A percentile compares a stretch with the other conserved stretches of the same genome.
Conservation (phyloP, 2,113 vertebrate genomes). For the Sturnus vulgaris region DNA sequence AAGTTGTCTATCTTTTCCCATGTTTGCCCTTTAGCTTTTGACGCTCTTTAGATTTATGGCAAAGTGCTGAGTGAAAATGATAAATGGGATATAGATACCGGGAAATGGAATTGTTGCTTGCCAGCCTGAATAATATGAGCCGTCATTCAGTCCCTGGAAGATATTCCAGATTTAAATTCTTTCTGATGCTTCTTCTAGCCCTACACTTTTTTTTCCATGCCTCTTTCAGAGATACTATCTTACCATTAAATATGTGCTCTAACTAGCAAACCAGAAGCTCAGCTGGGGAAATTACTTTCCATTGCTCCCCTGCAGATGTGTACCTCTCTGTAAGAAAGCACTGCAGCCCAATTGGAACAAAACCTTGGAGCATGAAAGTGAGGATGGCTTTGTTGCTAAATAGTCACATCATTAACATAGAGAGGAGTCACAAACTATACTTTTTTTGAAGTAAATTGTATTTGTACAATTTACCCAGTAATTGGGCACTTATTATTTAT, state of each 20-base stretch:
- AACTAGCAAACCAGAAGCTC: background rate
- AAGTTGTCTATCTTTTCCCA: background rate
- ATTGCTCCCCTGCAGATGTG: background rate
- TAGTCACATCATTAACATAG: background rate
- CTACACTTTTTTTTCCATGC: background rate
- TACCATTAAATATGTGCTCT: background rate
- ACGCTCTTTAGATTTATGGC: background rate
- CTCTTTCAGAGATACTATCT: background rate
- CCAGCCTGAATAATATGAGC: background rate
- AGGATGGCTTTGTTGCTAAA: background rate
- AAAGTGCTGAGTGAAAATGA: background rate
- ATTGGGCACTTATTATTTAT: background rate
- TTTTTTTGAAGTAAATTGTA: background rate
- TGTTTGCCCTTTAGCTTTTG: conserved; percentile 16
- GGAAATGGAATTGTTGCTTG: background rate
- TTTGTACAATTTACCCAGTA: background rate
- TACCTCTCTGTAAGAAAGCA: background rate
- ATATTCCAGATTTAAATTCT: background rate
- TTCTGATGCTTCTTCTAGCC: background rate
- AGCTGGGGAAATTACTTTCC: background rate
- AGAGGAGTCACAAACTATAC: background rate
- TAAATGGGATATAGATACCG: background rate
- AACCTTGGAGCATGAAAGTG: background rate
- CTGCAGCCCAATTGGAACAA: background rate
- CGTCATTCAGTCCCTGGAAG: background rate